Base-by-base conservation (phyloP, 2,888 invertebrate genomes). In the Ferdinandea cuprea region DNA sequence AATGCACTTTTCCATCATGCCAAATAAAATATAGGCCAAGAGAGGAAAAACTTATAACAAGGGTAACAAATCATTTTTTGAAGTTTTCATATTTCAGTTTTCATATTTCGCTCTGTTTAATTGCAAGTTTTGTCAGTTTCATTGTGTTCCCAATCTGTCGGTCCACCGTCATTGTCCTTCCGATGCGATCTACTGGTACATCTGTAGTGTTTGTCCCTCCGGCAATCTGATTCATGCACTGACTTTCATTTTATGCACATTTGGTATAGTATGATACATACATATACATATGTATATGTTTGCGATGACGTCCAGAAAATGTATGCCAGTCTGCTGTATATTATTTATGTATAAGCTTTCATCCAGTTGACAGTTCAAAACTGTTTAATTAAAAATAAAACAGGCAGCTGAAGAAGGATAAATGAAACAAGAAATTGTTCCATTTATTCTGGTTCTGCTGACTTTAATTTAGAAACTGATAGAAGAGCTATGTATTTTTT, bases 131-230 rank as follows among this genome's bases (percentile, higher is more conserved):
- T 79, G 68, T 74, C 79, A 68, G 59, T 61, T 56, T 37, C 68
- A 74, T 63, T 74, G 61, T 80, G 79, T 46, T 61, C 79, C 59
- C 79, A 80, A 80, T 80, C 68, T 74, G 79, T 80, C 74, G 35
- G 35, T 42, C 44, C 35, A 52, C 37, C 54, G 61, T 79, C 68
- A 68, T 74, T 80, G 68, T 80, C 74, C 68, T 69, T 63, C 58
- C 37, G 46, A 61, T 61, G 58, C 46, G 11, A 61, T 68, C 42
- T 28, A 46, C 42, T 9, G 35, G 37, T 21, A 28, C 25, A 11
- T n/a, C n/a, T n/a, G n/a, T n/a, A n/a, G n/a, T n/a, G n/a, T 44
- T 6, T 37, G 19, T 15, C 48, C 69, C 48, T 30, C 35, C 25
- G 48, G 58, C 32, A 42, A 30, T 25, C 13, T 19, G 66, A 72